phyloP scores from a whole-genome alignment of 2,797 vertebrate species.

The Semotilus atromaculatus region DNA sequence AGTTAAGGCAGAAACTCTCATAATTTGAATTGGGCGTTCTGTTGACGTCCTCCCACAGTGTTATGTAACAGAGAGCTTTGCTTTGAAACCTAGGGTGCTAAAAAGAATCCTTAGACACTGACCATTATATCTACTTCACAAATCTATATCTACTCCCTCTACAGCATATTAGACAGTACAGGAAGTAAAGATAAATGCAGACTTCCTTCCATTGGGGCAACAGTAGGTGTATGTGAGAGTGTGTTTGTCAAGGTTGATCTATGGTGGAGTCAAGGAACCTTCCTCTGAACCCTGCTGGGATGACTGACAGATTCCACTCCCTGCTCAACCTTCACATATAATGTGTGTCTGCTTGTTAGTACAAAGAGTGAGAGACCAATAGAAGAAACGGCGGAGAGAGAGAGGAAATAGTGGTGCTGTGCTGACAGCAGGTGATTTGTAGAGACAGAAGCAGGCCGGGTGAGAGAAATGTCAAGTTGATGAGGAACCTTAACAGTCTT shows the following conservation, averaged over 20 bases:
- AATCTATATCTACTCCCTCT: background rate
- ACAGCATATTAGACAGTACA: background rate
- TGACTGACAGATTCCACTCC: constrained; percentile 45
- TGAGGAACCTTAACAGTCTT: constrained; percentile 42
- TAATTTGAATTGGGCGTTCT: constrained; percentile 40
- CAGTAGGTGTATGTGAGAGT: constrained; percentile 11
- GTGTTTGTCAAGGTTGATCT: constrained; percentile 42
- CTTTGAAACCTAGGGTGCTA: constrained; percentile 39
- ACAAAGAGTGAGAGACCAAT: constrained; percentile 39
- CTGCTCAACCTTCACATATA: constrained; percentile 44
- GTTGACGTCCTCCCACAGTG: constrained; percentile 20
- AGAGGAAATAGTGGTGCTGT: background rate
- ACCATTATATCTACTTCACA: background rate
- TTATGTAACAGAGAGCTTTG: constrained; percentile 44
- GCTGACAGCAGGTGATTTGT: constrained; percentile 51
- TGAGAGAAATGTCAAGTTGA: constrained; percentile 49
- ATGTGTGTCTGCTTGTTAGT: constrained; percentile 43
- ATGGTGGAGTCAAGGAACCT: constrained; percentile 45
- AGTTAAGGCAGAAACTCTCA: constrained; percentile 34
- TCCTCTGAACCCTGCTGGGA: constrained; percentile 30
- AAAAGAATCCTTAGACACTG: constrained; percentile 13
- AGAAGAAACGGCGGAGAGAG: constrained; percentile 11
- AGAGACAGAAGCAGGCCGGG: constrained; percentile 28
- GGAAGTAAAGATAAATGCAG: constrained; percentile 1
- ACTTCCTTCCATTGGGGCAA: constrained; percentile 13